Evolutionary conservation across 2,113 vertebrate species (phyloP), one percentile per base, ranked within the genome.

Genomic region (Neomonachus schauinslandi): DNA sequence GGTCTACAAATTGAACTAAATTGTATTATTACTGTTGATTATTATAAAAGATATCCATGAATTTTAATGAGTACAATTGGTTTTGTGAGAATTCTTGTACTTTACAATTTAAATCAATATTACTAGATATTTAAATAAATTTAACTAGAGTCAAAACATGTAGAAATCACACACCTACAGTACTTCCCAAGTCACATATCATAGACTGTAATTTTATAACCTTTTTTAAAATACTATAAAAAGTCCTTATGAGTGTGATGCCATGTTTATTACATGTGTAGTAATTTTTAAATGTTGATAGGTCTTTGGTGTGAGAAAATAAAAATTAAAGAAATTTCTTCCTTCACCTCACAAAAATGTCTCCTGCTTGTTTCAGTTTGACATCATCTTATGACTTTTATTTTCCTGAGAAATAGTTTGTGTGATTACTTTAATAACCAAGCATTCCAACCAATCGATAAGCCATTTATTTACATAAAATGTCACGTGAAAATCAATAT

Each of bases 101-200:
- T 88, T 93, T 67, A 96, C 89, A 86, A 53, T 85, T 89, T 63
- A 86, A 96, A 57, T 88, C 21, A 89, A 5, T 91, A 82, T 88
- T 83, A 82, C 19, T 46, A 51, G 36, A 39, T 94, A 91, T 69
- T 93, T 97, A 74, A 94, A n/a, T 94, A 59, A 85, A 0, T 95
- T 97, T 55, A 93, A 49, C 14, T 91, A 22, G 19, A 86, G 4
- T 94, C 91, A 61, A 89, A 94, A 89, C 59, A 69, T 91, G 12
- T 65, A 81, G 69, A 8, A 89, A 55, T 11, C 57, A 61, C 6
- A 92, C 33, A 92, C 33, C 94, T 97, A 61, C 24, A 95, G 80
- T 81, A 69, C 21, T 87, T 92, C 13, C n/a, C 15, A 82, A 33
- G 49, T 96, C 94, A 15, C 3, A 19, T 86, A 79, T 90, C 4